Evolutionary conservation across 1,140 invertebrate genomes (phyloP).

Genomic region (Tachypleus tridentatus): DNA sequence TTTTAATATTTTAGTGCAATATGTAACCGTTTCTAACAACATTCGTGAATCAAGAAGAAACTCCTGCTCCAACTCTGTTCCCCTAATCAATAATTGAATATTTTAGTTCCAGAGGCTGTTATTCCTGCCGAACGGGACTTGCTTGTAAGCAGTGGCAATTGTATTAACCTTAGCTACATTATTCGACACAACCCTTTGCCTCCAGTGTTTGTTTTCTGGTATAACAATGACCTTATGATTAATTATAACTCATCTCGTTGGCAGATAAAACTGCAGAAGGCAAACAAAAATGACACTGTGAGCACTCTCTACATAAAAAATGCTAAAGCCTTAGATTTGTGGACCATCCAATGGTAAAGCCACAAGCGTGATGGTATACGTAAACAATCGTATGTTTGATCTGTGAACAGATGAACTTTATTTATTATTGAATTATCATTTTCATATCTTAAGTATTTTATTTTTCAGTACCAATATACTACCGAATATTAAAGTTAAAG

Average conservation of each 20-base stretch:
- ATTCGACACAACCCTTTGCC: constrained; percentile 68
- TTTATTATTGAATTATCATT: no score
- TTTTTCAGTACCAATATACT: no score
- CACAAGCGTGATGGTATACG: constrained; percentile 64
- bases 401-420: no score
- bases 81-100: no score
- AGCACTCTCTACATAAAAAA: constrained; percentile 76
- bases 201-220: constrained; percentile 61
- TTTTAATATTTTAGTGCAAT: no score
- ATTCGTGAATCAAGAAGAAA: no score
- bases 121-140: no score
- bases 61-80: no score
- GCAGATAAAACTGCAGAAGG: constrained; percentile 75
- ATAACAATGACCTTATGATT: constrained; percentile 61
- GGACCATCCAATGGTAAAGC: constrained; percentile 70
- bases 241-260: constrained; percentile 47
- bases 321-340: constrained; percentile 67
- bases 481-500: no score
- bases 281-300: constrained; percentile 76
- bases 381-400: constrained; percentile 68
- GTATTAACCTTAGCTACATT: constrained; percentile 75
- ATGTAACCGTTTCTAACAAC: no score
- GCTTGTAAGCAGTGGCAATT: constrained; percentile 71
- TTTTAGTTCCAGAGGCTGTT: no score
- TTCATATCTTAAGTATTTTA: no score